Evolutionary conservation across 1,140 invertebrate genomes (phyloP), one percentile per base, ranked within the genome.

Genomic region (Caenorhabditis tropicalis): DNA sequence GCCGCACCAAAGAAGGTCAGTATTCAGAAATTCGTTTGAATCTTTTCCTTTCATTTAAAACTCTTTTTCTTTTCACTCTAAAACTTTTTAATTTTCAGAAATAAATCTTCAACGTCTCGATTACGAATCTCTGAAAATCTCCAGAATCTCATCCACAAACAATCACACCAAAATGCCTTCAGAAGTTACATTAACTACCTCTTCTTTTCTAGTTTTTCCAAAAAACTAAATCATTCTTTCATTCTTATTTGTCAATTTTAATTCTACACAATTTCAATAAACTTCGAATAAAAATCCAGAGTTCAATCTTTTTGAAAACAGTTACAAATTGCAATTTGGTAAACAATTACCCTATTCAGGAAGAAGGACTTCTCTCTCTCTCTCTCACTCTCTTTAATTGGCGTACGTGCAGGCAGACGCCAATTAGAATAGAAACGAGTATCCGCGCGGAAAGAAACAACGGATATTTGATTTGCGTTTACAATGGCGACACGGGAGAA

Each of bases 1-100:
- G 60, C 60, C 43, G 36, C 56, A 10, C 60, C 82, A 24, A 82
- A 82, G 82, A 82, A 82, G 82, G 82, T 82, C 36, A 43, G 81
- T 82, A 24, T 2, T n/a, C n/a, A n/a, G 12, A 10, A 10, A 9
- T 27, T 43, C 33, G 27, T 43, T 24, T 16, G 12, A 81, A 31
- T 12, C 12, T 51, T 33, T 53, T 51, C 12, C n/a, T 9, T 31
- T 81, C n/a, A 6, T 2, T 74, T 46, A 2, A 33, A 51, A 31
- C 6, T 21, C 39, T 51, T 39, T 43, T 39, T 58, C 65, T 43
- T 43, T 46, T 74, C 16, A 29, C 21, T 43, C 19, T 24, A n/a
- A n/a, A n/a, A n/a, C n/a, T n/a, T n/a, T n/a, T n/a, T n/a, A 19
- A 10, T 24, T 74, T 74, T 2, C 81, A 82, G 81, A 82, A 82